Percentiles rank a stretch among this genome's conserved stretches.
These are phyloP conservation scores for Palythoa grandis DNA, from an alignment of 92 coral and sea anemone genomes.

Conservation along the genomic window DNA sequence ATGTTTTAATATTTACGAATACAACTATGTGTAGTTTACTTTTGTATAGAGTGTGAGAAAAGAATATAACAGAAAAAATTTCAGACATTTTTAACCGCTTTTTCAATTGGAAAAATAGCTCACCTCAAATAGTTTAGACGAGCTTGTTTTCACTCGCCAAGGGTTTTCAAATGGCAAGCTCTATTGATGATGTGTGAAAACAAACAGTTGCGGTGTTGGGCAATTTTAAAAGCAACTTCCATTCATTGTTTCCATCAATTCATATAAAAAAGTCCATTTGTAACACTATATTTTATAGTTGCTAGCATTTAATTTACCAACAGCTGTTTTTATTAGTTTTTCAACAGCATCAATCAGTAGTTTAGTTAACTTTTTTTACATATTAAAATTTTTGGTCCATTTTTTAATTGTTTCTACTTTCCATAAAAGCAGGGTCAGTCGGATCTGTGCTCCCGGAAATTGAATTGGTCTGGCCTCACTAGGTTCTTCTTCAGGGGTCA, in stretches of 20 bases:
- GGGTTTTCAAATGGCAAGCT: too few relatives aligned
- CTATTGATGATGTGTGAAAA: constrained; percentile 17
- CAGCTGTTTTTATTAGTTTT: neutral
- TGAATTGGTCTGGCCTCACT: constrained; percentile 29
- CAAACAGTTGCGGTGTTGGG: constrained; percentile 10
- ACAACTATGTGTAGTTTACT: too few relatives aligned
- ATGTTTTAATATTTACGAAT: too few relatives aligned
- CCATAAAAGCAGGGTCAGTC: constrained; percentile 12
- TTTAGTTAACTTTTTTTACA: neutral
- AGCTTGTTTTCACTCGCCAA: too few relatives aligned
- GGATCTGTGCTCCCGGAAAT: constrained; percentile 13
- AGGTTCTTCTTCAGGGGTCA: too few relatives aligned
- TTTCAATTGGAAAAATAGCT: too few relatives aligned
- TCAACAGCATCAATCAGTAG: constrained; percentile 1
- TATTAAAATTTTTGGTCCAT: neutral
- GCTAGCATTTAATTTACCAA: neutral
- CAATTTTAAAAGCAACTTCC: neutral
- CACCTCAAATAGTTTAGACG: too few relatives aligned
- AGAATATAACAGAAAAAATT: too few relatives aligned
- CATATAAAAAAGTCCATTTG: neutral
- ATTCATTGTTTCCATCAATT: constrained; percentile 23
- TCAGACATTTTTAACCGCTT: too few relatives aligned
- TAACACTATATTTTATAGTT: constrained; percentile 3
- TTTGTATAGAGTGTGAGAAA: too few relatives aligned
- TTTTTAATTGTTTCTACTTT: neutral